Conservation (phyloP, 2,888 invertebrate species). For the Odontomyia ornata region DNA sequence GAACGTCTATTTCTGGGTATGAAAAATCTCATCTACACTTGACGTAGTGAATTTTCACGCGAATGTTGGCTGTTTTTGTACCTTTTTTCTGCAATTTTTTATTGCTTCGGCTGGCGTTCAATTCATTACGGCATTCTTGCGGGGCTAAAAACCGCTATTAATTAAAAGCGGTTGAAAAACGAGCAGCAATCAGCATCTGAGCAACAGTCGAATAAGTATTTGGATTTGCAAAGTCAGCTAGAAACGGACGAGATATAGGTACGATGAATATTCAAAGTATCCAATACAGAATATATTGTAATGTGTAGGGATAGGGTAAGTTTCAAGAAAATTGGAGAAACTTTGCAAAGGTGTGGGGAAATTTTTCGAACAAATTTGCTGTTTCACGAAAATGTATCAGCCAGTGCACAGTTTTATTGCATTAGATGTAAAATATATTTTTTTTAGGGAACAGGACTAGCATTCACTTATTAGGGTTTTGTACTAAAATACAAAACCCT, state of each 20-base stretch:
- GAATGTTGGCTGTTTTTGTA: background rate
- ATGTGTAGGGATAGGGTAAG: too few relatives aligned
- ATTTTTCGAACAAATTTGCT: too few relatives aligned
- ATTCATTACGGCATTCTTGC: constrained; percentile 37
- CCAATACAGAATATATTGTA: background rate
- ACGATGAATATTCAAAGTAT: background rate
- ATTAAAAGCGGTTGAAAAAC: constrained; percentile 13
- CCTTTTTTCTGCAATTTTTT: background rate
- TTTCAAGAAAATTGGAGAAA: too few relatives aligned
- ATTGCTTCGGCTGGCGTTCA: background rate
- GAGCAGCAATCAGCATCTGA: constrained; percentile 18
- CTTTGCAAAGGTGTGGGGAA: too few relatives aligned
- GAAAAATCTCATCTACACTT: background rate
- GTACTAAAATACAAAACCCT: too few relatives aligned
- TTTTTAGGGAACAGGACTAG: too few relatives aligned
- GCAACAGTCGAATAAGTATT: background rate
- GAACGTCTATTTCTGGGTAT: background rate
- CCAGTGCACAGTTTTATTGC: too few relatives aligned
- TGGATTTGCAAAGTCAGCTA: background rate
- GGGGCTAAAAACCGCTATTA: constrained; percentile 31
- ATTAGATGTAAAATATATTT: too few relatives aligned
- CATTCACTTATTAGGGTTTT: too few relatives aligned
- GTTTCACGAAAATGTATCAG: too few relatives aligned
- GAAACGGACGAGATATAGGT: background rate
- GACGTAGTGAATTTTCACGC: constrained; percentile 1